Base-by-base conservation (phyloP, 2,888 invertebrate genomes). In the Calliopum simillimum region DNA sequence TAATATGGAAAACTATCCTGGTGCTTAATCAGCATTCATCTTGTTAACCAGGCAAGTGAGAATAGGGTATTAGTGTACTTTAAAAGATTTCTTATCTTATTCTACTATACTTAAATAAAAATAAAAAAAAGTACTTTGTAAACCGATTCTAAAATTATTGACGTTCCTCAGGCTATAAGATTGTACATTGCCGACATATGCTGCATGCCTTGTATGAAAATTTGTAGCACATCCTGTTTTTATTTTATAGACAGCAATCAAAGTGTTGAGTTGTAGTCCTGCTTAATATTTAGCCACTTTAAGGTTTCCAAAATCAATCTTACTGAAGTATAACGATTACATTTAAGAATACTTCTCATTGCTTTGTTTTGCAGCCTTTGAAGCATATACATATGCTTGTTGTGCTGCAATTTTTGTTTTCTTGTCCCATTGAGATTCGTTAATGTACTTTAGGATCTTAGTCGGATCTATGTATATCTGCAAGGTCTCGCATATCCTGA, bases 311-410 rank as follows among this genome's bases (percentile, higher is more conserved):
- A 47, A 13, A 47, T 47, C 47, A 13, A 47, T 47, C 47, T 47
- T 47, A 47, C n/a, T 47, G 47, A 6, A 47, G 47, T 47, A 47
- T 47, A 47, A 47, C 47, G 47, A 47, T 47, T 47, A 47, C 47
- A 47, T n/a, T 47, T 47, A 47, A 47, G 47, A 2, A 6, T 47
- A 47, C 47, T 4, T 47, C 4, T 4, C 47, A 47, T 47, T 47
- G 47, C 8, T 47, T 47, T 47, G 4, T n/a, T 47, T 6, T 47
- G 47, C 47, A 3, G 47, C 47, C 4, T 4, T 4, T 47, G 47
- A n/a, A n/a, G n/a, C n/a, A n/a, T n/a, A n/a, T n/a, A n/a, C n/a
- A n/a, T n/a, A n/a, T n/a, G n/a, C n/a, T n/a, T n/a, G n/a, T n/a
- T n/a, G n/a, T n/a, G n/a, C n/a, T n/a, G n/a, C n/a, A n/a, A n/a